Percentiles rank a stretch among this genome's conserved stretches.
Evolutionary conservation across 1,140 invertebrate genomes (phyloP).

Genomic region (Drosophila virilis): DNA sequence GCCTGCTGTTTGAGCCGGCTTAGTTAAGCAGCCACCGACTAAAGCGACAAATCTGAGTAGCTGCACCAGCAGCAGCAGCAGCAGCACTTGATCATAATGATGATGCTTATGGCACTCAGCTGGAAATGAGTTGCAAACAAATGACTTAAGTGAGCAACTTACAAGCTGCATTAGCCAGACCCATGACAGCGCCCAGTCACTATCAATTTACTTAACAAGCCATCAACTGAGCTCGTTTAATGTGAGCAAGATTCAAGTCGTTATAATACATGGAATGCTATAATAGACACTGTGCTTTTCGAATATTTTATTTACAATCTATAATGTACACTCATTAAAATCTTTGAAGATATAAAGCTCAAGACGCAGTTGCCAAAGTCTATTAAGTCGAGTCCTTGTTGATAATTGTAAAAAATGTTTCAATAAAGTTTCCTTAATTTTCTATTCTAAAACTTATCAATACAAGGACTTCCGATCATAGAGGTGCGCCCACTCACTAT

Average conservation of each 20-base stretch:
- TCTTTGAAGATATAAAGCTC: too few relatives aligned
- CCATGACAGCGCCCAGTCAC: conserved; percentile 6
- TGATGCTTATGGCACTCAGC: conserved; percentile 30
- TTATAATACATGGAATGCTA: background rate
- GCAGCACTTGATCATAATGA: conserved; percentile 16
- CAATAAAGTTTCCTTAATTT: too few relatives aligned
- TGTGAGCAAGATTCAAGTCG: background rate
- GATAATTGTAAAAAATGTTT: too few relatives aligned
- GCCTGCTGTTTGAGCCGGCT: conserved; percentile 5
- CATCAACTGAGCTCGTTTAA: background rate
- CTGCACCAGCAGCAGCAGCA: conserved; percentile 12
- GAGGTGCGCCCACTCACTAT: too few relatives aligned
- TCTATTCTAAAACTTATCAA: too few relatives aligned
- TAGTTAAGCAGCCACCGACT: conserved; percentile 13
- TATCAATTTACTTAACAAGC: conserved; percentile 7
- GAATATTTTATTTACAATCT: too few relatives aligned
- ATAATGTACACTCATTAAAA: too few relatives aligned
- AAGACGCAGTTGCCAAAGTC: too few relatives aligned
- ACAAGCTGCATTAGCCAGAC: background rate
- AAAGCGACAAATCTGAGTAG: conserved; percentile 15
- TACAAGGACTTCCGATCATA: too few relatives aligned
- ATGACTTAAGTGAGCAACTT: conserved; percentile 67
- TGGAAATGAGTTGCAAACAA: conserved; percentile 30
- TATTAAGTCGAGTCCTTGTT: too few relatives aligned
- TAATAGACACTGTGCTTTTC: too few relatives aligned